phyloP scores from a whole-genome alignment of 2,888 invertebrate genomes.

The Idaea aversata region DNA sequence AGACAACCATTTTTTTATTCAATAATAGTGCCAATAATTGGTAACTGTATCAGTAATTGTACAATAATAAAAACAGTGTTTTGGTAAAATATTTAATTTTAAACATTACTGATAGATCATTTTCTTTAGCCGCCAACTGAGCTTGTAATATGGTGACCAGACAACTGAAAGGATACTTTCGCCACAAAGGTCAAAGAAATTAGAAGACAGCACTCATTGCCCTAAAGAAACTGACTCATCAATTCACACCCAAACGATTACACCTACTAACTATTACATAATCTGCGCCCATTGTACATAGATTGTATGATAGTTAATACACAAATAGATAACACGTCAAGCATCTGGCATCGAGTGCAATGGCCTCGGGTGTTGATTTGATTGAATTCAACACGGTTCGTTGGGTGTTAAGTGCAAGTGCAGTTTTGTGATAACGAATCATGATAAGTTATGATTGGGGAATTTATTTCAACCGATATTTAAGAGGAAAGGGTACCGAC shows the following conservation, averaged over 20 bases:
- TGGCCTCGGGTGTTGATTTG: not conserved
- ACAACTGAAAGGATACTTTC: too few relatives aligned
- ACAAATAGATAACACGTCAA: not conserved
- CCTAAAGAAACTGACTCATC: not conserved
- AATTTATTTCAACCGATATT: too few relatives aligned
- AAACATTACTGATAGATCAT: too few relatives aligned
- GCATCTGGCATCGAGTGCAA: not conserved
- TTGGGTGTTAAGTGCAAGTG: not conserved
- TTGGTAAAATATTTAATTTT: too few relatives aligned
- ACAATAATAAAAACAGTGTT: too few relatives aligned
- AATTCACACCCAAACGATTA: not conserved
- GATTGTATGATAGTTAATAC: not conserved
- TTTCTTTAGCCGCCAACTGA: too few relatives aligned
- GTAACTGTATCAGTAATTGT: too few relatives aligned
- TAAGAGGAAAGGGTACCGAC: too few relatives aligned
- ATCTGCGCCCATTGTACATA: not conserved
- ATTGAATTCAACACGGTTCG: not conserved
- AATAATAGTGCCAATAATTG: too few relatives aligned
- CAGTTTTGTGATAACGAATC: not conserved
- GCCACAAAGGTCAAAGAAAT: not conserved
- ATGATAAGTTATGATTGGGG: not conserved
- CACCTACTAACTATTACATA: not conserved
- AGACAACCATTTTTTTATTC: too few relatives aligned
- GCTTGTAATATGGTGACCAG: too few relatives aligned
- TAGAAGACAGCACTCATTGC: not conserved